Conservation (phyloP, 37 sponge, comb jelly and placozoan species). For the Corticium candelabrum region DNA sequence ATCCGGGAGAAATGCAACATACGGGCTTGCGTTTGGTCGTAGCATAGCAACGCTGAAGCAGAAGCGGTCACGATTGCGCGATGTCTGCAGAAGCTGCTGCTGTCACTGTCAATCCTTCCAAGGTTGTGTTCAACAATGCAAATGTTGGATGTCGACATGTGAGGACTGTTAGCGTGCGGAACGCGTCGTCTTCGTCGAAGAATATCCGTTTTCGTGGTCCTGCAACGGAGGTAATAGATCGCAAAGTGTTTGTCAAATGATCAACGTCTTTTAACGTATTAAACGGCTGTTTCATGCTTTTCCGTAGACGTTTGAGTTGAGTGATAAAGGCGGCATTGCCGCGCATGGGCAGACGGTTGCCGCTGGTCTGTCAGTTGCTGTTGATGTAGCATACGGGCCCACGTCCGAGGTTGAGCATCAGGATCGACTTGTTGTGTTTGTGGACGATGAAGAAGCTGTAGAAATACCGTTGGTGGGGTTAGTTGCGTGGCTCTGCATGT, state of each 20-base stretch:
- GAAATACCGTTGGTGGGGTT: conserved; percentile 36
- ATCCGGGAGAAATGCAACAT: background rate
- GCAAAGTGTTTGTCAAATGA: no score
- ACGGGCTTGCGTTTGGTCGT: background rate
- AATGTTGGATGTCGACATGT: background rate
- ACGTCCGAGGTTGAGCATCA: background rate
- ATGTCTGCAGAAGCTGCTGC: background rate
- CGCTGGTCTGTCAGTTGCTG: background rate
- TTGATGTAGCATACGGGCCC: background rate
- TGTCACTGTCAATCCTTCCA: background rate
- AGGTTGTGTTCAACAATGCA: background rate
- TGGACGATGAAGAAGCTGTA: conserved; percentile 15
- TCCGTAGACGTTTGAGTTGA: background rate
- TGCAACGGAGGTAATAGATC: background rate
- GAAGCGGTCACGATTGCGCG: background rate
- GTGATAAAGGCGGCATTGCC: no score
- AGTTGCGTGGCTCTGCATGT: background rate
- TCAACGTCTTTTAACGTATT: no score
- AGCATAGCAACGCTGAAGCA: background rate
- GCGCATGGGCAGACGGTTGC: conserved; percentile 1
- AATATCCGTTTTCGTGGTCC: background rate
- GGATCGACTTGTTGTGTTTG: conserved; percentile 12
- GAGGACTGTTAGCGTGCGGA: background rate
- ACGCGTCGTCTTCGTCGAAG: background rate
- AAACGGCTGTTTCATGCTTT: background rate